phyloP scores from a whole-genome alignment of 2,113 vertebrate genomes.

The Pleuronectes platessa region DNA sequence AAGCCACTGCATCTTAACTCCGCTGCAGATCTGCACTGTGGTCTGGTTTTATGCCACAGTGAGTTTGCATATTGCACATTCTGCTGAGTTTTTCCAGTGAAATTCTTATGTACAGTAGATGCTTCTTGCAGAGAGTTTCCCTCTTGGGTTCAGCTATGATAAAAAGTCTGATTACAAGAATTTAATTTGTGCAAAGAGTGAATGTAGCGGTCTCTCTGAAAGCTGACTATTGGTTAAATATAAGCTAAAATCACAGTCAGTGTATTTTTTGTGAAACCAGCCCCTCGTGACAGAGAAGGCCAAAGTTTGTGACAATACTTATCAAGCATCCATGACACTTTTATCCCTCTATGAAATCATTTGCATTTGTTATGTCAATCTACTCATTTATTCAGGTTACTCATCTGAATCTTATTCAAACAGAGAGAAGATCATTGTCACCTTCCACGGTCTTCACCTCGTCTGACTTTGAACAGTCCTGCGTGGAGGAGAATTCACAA shows the following conservation, averaged over 20 bases:
- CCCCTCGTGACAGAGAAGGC: no score
- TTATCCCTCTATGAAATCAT: not conserved
- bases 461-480: conserved; percentile 81
- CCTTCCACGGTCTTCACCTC: conserved; percentile 76
- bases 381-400: not conserved
- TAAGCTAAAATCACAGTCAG: no score
- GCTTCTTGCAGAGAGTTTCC: no score
- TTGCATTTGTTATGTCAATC: not conserved
- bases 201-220: not conserved
- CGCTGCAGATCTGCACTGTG: not conserved
- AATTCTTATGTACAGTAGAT: not conserved
- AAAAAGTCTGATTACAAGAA: not conserved
- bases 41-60: not conserved
- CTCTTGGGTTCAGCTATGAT: no score
- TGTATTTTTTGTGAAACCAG: no score
- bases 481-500: conserved; percentile 29
- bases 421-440: conserved; percentile 42
- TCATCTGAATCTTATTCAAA: conserved; percentile 13
- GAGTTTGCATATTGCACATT: not conserved
- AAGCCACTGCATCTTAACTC: not conserved
- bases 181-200: not conserved
- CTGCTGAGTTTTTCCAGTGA: not conserved
- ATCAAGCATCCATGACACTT: no score
- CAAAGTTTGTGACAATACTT: no score
- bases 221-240: not conserved